Evolutionary conservation across 2,113 vertebrate species (phyloP), one percentile per base, ranked within the genome.

Genomic region (Chinchilla lanigera): DNA sequence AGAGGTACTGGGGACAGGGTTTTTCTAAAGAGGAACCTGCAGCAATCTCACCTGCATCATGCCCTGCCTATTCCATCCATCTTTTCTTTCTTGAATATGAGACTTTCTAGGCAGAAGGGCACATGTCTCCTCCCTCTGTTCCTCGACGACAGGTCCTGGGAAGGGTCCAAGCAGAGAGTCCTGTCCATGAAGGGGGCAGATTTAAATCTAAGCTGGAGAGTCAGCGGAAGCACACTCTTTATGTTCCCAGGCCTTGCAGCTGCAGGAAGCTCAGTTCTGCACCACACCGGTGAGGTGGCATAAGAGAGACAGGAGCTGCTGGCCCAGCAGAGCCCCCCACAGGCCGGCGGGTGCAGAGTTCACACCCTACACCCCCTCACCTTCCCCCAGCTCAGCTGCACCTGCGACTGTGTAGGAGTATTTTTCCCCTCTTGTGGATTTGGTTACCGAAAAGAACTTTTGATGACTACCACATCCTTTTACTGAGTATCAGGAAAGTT

Each of bases 381-480:
- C 86, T 90, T 94, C 95, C 90, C 16, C 73, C 96, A 82, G 94
- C 92, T 88, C 88, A 17, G 96, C 97, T 98, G 97, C 98, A 99
- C 98, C 98, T 98, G 99, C 93, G 92, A 87, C 80, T 98, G 98
- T 94, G 98, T 99, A 98, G 99, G 98, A 98, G 98, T 98, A 33
- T 99, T 98, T 98, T 98, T 98, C 98, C 98, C 71, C 96, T 98
- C 98, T 95, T 98, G 98, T 98, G 99, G 97, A 98, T 98, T 96
- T 97, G 97, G 98, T 98, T 98, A 98, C 98, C 96, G 93, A 98
- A 98, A 98, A 98, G 87, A 89, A 98, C 98, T 98, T 98, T 98
- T 99, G 98, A 98, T 98, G 98, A 97, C 98, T 98, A 98, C 99
- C 99, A 99, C 99, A 99, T 99, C 99, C 99, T 99, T 98, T 98